Evolutionary conservation across 1,140 invertebrate species (phyloP).

Genomic region (Drosophila sechellia): DNA sequence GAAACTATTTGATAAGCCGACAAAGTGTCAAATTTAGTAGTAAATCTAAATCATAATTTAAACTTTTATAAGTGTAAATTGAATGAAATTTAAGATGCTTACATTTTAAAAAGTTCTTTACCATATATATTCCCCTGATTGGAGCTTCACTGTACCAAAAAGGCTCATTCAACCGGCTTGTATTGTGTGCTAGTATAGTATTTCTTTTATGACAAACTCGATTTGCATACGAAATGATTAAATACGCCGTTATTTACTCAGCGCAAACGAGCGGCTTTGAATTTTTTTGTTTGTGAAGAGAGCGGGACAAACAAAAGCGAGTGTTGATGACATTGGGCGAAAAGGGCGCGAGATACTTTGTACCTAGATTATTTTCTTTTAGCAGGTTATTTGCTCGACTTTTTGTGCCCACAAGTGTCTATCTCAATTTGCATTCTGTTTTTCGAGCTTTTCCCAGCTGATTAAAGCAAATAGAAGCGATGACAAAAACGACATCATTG

Average conservation of each 20-base stretch:
- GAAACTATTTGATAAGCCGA: background rate
- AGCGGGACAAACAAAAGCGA: slow-evolving; percentile 1
- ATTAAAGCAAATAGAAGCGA: slow-evolving; percentile 49
- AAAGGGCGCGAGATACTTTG: slow-evolving; percentile 7
- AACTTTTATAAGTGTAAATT: too few species aligned
- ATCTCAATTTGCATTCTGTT: slow-evolving; percentile 56
- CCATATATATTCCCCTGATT: background rate
- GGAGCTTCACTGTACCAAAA: background rate
- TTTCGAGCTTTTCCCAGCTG: slow-evolving; percentile 30
- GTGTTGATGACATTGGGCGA: slow-evolving; percentile 1
- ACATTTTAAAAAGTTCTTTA: too few species aligned
- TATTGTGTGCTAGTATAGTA: slow-evolving; percentile 4
- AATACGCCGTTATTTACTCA: slow-evolving; percentile 58
- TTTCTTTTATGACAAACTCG: slow-evolving; percentile 63
- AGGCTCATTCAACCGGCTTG: slow-evolving; percentile 8
- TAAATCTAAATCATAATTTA: background rate
- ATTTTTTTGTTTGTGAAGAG: slow-evolving; percentile 16
- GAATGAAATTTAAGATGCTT: too few species aligned
- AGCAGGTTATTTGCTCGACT: slow-evolving; percentile 33
- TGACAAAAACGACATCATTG: slow-evolving; percentile 19
- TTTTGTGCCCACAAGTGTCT: slow-evolving; percentile 4
- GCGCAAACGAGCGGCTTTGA: slow-evolving; percentile 19
- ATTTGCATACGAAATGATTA: slow-evolving; percentile 76
- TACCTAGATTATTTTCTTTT: slow-evolving; percentile 52
- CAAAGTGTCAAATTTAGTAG: background rate